Base-by-base conservation (phyloP, 2,113 vertebrate genomes). In the Catagonus wagneri region DNA sequence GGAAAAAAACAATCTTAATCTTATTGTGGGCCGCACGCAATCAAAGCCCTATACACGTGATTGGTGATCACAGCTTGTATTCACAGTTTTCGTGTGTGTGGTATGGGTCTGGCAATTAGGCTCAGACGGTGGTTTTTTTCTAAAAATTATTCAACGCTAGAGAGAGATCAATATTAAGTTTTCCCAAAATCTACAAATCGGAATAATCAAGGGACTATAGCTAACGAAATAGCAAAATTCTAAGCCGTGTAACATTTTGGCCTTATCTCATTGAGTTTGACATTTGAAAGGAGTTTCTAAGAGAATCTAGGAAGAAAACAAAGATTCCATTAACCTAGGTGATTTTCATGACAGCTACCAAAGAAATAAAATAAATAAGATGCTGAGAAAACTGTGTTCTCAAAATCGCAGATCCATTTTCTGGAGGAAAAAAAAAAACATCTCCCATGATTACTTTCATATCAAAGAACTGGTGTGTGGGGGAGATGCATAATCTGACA, bases 31-130 rank as follows among this genome's bases (percentile, higher is more conserved):
- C 90, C 89, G 97, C 95, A 92, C 68, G 98, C 97, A 98, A 96
- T 97, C 97, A 97, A 97, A 98, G 96, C 97, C 96, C 94, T 65
- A 71, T 44, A 44, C 96, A 95, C 83, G 89, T 97, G 98, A 97
- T 90, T 94, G 0, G 0, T 68, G 79, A 96, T 97, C 97, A 94
- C 97, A 98, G 97, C 98, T 97, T 98, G 95, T 80, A n/a, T 93
- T 97, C 92, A 97, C 98, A 98, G 98, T 97, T 96, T 98, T 97
- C 95, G 61, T 96, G 95, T 98, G 98, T 98, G 94, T 97, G 96
- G 97, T 66, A 16, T 68, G 80, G 94, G 89, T 83, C 97, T 98
- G 97, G 94, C 96, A 97, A 96, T 98, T 96, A 98, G 96, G 95
- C 96, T 75, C 32, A 98, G 97, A 96, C 83, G 96, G 94, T 80